Conservation (phyloP, 2,113 vertebrate genomes). For the Meleagris gallopavo region DNA sequence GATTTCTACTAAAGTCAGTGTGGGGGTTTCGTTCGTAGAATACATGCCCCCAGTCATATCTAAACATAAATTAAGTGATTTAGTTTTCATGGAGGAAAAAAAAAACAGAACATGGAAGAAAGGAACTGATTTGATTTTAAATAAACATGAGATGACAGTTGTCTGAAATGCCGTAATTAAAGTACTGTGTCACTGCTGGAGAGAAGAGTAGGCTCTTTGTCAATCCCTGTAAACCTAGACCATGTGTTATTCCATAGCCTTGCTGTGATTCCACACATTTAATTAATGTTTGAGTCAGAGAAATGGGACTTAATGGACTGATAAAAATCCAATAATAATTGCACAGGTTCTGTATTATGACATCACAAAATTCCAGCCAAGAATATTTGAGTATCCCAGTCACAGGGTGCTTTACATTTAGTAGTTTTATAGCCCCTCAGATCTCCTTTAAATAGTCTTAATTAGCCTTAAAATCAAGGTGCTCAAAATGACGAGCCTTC, state of each 20-base stretch:
- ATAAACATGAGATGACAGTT: neutral
- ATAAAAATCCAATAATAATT: constrained; percentile 44
- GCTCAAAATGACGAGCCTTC: neutral
- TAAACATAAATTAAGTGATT: neutral
- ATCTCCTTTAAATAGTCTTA: neutral
- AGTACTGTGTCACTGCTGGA: neutral
- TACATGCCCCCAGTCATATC: neutral
- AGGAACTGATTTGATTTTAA: neutral
- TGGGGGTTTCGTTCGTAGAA: neutral
- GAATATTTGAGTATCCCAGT: neutral
- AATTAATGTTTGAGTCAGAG: neutral
- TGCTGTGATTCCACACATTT: constrained; percentile 3
- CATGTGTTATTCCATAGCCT: neutral
- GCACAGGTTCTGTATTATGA: neutral
- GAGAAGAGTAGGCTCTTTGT: neutral
- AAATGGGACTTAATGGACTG: neutral
- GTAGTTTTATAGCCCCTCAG: neutral
- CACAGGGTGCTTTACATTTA: neutral
- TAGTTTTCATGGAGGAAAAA: neutral
- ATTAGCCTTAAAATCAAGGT: constrained; percentile 19
- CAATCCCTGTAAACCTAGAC: neutral
- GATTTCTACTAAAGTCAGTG: neutral
- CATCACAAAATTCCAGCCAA: constrained; percentile 12
- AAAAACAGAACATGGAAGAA: neutral
- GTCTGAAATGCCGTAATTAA: neutral